Base-by-base conservation (phyloP, 2,888 invertebrate genomes). In the Melipona beecheii region DNA sequence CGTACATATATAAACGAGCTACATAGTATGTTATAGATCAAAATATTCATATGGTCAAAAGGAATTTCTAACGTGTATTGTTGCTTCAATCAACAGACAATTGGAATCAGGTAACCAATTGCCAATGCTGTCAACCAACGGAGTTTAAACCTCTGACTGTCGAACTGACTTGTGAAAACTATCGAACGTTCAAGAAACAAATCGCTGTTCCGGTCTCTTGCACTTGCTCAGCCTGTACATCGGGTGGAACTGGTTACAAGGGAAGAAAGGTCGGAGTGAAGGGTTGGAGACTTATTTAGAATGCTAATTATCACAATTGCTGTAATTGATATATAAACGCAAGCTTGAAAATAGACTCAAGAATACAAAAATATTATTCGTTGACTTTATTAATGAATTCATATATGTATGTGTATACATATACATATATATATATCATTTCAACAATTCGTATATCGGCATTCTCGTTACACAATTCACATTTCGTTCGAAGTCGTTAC, bases 91-190 rank as follows among this genome's bases (percentile, higher is more conserved):
- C 85, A 9, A 11, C 78, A 95, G 94, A 72, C 17, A 91, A 87
- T 36, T 92, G 90, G 87, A 86, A 80, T 13, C 93, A 93, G 82
- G 85, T 91, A 6, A 91, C 85, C 9, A 84, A 92, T 36, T 95
- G 95, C 76, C 88, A 92, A 4, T 95, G 95, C 81, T 86, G 93
- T 78, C 89, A 91, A 60, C 91, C 93, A 19, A 78, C 73, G 2
- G 75, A 91, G 68, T 95, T 95, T 91, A 89, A 90, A n/a, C 87
- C 92, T 15, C 68, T 95, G 24, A 83, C 91, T 4, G 95, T 95
- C 3, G 87, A 91, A 56, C 90, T 96, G 84, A 91, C 90, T 13
- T 96, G 96, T 84, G 94, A 94, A 13, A 95, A 96, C 91, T 95
- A 95, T 6, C 90, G 89, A 69, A 81, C 66, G 24, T 86, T 93